Percentiles rank a stretch among this genome's conserved stretches.
Evolutionary conservation across 1,140 invertebrate species (phyloP).

Genomic region (Ptiloglossa arizonensis): DNA sequence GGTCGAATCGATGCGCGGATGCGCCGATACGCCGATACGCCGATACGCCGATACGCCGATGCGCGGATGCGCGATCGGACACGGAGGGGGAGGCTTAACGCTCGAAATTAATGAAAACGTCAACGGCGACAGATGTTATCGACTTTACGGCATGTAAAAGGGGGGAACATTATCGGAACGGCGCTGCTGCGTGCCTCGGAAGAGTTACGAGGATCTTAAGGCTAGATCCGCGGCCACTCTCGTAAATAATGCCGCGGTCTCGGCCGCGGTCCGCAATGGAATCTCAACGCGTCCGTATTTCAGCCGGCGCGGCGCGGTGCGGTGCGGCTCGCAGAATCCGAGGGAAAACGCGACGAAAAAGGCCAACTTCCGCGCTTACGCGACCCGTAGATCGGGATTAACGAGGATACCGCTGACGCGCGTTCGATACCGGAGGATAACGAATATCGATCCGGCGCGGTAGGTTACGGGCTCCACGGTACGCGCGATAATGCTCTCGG

Average conservation of each 20-base stretch:
- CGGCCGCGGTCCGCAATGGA: background rate
- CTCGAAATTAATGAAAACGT: constrained; percentile 46
- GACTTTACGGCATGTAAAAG: constrained; percentile 39
- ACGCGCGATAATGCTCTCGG: too few species aligned
- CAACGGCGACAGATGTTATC: constrained; percentile 2
- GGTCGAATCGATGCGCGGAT: background rate
- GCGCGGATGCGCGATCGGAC: too few species aligned
- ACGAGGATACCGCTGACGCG: background rate
- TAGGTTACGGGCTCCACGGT: too few species aligned
- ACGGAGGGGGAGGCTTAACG: background rate
- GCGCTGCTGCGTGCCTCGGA: constrained; percentile 12
- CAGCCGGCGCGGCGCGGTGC: background rate
- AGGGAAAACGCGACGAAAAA: background rate
- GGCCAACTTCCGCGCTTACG: background rate
- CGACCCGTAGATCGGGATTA: constrained; percentile 4
- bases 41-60: too few species aligned
- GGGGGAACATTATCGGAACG: constrained; percentile 24
- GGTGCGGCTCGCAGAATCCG: background rate
- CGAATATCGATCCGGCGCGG: background rate
- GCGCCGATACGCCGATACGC: too few species aligned
- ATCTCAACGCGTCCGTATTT: background rate
- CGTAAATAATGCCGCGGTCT: constrained; percentile 21
- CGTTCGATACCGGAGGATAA: background rate
- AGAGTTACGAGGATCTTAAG: constrained; percentile 19
- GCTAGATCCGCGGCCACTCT: constrained; percentile 14